Conservation (phyloP, 2,888 invertebrate genomes). For the Teleiodes luculella region DNA sequence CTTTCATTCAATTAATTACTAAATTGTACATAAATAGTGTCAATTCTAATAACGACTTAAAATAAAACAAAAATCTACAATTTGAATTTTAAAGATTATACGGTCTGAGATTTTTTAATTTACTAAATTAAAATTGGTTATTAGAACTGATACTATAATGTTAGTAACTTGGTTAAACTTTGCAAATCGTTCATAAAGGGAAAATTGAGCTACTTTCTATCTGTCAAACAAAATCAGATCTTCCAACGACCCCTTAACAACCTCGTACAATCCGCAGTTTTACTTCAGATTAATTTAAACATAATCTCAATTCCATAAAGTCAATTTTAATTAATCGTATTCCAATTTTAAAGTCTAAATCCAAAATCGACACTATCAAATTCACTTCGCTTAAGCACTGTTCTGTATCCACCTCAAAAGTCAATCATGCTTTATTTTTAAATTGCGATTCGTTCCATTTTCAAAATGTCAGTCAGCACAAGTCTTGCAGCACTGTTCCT, state of each 20-base stretch:
- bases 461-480: constrained; percentile 71
- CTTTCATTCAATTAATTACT: neutral
- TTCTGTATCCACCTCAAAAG: neutral
- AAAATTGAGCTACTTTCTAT: constrained; percentile 1
- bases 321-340: constrained; percentile 9
- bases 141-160: neutral
- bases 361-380: neutral
- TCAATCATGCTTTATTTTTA: neutral
- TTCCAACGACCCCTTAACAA: neutral
- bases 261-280: neutral
- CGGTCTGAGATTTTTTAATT: too few species aligned
- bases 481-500: constrained; percentile 92
- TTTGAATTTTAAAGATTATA: too few species aligned
- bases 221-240: neutral
- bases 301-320: constrained; percentile 16
- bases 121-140: too few species aligned
- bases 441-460: neutral
- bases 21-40: neutral
- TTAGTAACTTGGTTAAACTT: constrained; percentile 3
- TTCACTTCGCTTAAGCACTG: neutral
- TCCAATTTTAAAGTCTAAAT: neutral
- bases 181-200: neutral
- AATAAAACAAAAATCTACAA: too few species aligned
- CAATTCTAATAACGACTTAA: neutral
- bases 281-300: constrained; percentile 1